Evolutionary conservation across 2,113 vertebrate species (phyloP).

Genomic region (Ranitomeya variabilis): DNA sequence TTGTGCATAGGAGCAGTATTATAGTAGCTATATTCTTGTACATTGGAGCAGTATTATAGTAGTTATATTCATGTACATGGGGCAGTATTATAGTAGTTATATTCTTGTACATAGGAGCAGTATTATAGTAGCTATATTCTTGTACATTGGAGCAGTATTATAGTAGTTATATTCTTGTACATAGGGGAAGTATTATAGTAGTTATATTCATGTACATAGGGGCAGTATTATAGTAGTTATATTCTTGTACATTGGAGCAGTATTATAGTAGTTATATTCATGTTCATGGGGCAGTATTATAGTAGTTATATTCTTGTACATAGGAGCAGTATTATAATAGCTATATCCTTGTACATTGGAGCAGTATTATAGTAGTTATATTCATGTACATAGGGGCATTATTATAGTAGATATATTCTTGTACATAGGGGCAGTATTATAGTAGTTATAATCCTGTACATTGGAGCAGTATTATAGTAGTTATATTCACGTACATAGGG

Average conservation of each 20-base stretch:
- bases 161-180: conserved; percentile 5
- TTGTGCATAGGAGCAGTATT: background rate
- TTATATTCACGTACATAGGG: background rate
- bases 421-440: too few relatives aligned
- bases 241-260: too few relatives aligned
- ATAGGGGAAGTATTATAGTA: conserved; percentile 8
- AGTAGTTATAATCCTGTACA: too few relatives aligned
- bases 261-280: too few relatives aligned
- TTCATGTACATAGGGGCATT: background rate
- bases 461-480: background rate
- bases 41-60: background rate
- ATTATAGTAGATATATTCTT: too few relatives aligned
- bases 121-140: conserved; percentile 6
- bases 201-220: background rate
- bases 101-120: background rate
- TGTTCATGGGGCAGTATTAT: too few relatives aligned
- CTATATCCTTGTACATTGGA: background rate
- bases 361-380: conserved; percentile 15
- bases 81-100: conserved; percentile 1
- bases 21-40: background rate
- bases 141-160: conserved; percentile 1
- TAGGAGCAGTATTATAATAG: background rate
- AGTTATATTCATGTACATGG: background rate
- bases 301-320: too few relatives aligned
- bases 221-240: background rate